Base-by-base conservation (phyloP, 2,113 vertebrate species). In the Pandion haliaetus region DNA sequence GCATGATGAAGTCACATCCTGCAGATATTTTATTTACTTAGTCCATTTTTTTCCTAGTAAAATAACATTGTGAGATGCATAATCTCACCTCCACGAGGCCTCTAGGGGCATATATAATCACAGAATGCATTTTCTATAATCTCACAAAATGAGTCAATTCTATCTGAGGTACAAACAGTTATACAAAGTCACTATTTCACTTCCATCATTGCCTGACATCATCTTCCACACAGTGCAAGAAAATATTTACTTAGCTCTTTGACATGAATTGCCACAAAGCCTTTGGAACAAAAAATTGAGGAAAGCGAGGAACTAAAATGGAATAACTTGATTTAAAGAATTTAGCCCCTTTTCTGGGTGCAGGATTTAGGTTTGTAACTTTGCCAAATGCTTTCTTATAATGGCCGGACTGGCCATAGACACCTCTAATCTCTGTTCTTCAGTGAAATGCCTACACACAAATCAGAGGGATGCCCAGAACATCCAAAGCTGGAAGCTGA, bases 21-120 rank as follows among this genome's bases (percentile, higher is more conserved):
- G 25, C 29, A 49, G 65, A 14, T 36, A 86, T 96, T 97, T 95
- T 97, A 88, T 97, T 96, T 97, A 93, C 45, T 50, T 67, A 86
- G 59, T 47, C 54, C 62, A 25, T 77, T 67, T 49, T 87, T 87
- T 58, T 54, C 83, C 83, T 84, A 59, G 81, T 61, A 96, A 90
- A 91, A 95, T 85, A 88, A 94, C 67, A 82, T 49, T 24, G 88
- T 17, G 47, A 92, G 61, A 72, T 95, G 54, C 91, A 97, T 57
- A 72, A 88, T 92, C 54, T 96, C 88, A 96, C 95, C 96, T 92
- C 85, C 86, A 62, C 1, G 6, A 38, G 57, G 66, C 73, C 95
- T 92, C 63, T 29, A 44, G 92, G 81, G 88, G 42, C 67, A 54
- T 71, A 58, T 70, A 21, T 92, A 82, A 84, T 67, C 63, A 86